A percentile compares a stretch with the other conserved stretches of the same genome.
phyloP scores from a whole-genome alignment of 2,888 invertebrate species.

The Scaptodrosophila latifasciaeformis region DNA sequence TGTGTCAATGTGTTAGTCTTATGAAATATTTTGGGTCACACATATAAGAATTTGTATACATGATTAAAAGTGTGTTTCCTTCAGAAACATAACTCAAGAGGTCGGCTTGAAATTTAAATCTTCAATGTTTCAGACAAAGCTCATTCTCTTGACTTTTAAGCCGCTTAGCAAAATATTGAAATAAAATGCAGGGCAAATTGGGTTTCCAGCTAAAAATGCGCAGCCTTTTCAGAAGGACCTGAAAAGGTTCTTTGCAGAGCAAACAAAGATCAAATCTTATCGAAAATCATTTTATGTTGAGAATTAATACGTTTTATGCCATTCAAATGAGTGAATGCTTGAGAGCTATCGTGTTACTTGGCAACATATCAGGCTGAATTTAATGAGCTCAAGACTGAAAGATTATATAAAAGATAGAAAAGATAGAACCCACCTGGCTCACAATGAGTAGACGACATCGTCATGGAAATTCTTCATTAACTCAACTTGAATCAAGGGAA shows the following conservation, averaged over 20 bases:
- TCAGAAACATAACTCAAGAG: no score
- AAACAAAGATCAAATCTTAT: constrained; percentile 67
- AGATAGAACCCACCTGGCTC: constrained; percentile 10
- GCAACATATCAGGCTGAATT: constrained; percentile 53
- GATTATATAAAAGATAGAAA: constrained; percentile 47
- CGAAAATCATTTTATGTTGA: constrained; percentile 66
- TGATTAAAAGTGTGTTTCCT: no score
- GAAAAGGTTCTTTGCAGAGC: no score
- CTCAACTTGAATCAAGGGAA: constrained; percentile 52
- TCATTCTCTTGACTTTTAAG: constrained; percentile 31
- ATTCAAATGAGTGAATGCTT: no score
- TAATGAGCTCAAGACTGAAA: constrained; percentile 18
- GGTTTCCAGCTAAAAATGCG: constrained; percentile 17
- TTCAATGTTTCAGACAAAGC: no score
- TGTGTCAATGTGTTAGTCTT: neutral
- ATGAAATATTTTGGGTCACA: no score
- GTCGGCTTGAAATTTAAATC: no score
- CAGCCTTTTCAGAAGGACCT: no score
- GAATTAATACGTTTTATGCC: constrained; percentile 41
- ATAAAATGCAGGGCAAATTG: no score
- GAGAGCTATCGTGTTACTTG: no score
- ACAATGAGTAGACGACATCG: constrained; percentile 45
- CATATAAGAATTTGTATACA: no score
- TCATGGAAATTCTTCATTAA: constrained; percentile 71
- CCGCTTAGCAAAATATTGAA: neutral